phyloP scores from a whole-genome alignment of 2,113 vertebrate genomes.

The Lathamus discolor region DNA sequence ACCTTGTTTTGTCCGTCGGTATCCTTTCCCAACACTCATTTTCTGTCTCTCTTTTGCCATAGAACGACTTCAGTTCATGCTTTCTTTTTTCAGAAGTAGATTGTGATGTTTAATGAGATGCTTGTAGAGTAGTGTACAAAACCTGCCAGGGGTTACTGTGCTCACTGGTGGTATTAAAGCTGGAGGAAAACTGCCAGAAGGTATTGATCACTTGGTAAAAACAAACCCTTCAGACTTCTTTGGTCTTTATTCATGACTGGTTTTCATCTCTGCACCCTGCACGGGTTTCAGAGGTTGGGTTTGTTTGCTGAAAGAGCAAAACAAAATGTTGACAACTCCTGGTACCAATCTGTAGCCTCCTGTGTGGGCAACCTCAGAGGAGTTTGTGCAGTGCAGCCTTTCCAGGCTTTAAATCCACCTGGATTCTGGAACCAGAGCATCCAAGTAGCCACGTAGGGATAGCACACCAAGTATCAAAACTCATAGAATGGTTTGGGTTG shows the following conservation, averaged over 20 bases:
- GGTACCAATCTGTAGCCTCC: slow-evolving; percentile 30
- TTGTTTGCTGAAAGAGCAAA: slow-evolving; percentile 56
- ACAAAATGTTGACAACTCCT: slow-evolving; percentile 28
- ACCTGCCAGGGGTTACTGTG: background rate
- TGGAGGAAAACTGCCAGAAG: slow-evolving; percentile 31
- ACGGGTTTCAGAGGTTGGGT: slow-evolving; percentile 48
- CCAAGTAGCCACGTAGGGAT: background rate
- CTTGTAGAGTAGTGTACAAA: background rate
- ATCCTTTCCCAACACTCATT: background rate
- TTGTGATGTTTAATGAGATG: background rate
- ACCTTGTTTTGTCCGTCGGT: background rate
- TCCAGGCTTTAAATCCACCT: background rate
- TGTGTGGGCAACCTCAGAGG: background rate
- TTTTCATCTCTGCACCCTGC: slow-evolving; percentile 23
- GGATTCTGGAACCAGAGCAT: background rate
- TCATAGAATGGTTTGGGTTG: background rate
- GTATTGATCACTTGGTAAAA: slow-evolving; percentile 53
- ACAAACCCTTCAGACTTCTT: slow-evolving; percentile 30
- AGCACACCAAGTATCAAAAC: background rate
- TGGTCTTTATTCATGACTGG: background rate
- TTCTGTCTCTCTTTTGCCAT: background rate
- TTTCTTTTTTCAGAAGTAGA: background rate
- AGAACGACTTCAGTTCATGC: background rate
- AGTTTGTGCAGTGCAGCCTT: background rate
- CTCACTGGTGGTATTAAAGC: background rate